Percentiles rank a stretch among this genome's conserved stretches.
phyloP scores from a whole-genome alignment of 2,113 vertebrate genomes.

The Eublepharis macularius region DNA sequence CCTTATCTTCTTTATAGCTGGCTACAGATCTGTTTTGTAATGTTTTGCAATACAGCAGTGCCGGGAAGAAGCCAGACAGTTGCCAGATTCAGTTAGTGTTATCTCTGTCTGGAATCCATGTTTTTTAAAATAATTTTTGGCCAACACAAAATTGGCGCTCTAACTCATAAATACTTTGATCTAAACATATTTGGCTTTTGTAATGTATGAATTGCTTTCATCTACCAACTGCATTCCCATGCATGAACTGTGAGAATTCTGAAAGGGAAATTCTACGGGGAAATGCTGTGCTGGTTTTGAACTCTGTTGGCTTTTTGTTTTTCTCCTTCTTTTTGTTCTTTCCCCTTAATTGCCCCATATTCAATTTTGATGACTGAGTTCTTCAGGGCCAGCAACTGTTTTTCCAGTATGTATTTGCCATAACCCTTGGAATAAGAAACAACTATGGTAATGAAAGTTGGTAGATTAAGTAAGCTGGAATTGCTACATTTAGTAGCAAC shows the following conservation, averaged over 20 bases:
- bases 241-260: constrained; percentile 52
- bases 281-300: constrained; percentile 1
- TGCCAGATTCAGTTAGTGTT: not conserved
- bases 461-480: not conserved
- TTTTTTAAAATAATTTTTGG: constrained; percentile 47
- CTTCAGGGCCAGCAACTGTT: not conserved
- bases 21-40: not conserved
- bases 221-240: constrained; percentile 59
- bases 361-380: not conserved
- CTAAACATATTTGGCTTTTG: constrained; percentile 63
- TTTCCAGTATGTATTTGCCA: not conserved
- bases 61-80: not conserved
- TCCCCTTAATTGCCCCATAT: not conserved
- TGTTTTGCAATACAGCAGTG: not conserved
- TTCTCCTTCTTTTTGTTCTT: not conserved
- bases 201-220: constrained; percentile 65
- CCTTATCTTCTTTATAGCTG: not conserved
- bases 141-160: constrained; percentile 20
- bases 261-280: not conserved
- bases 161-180: constrained; percentile 54
- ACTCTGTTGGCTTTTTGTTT: not conserved
- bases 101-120: not conserved
- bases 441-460: not conserved
- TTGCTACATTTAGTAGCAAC: not conserved
- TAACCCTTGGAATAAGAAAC: not conserved